Percentiles rank a stretch among this genome's conserved stretches.
phyloP scores from a whole-genome alignment of 2,888 invertebrate genomes.

The Machimus rusticus region DNA sequence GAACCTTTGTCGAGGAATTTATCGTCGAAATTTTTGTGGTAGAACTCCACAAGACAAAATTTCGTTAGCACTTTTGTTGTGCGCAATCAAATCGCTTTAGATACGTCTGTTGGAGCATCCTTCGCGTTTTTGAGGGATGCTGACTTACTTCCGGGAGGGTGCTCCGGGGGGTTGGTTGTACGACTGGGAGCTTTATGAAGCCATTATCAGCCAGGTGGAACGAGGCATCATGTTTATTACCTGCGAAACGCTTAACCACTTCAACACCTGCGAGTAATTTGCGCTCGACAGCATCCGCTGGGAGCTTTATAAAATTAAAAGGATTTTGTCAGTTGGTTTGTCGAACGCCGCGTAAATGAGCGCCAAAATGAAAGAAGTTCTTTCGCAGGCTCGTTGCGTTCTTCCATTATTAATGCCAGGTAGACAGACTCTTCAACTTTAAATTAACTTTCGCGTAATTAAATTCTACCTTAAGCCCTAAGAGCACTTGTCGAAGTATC shows the following conservation, averaged over 20 bases:
- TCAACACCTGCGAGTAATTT: slow-evolving; percentile 20
- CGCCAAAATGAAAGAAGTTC: not conserved
- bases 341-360: not conserved
- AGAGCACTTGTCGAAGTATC: not conserved
- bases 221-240: slow-evolving; percentile 4
- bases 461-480: not conserved
- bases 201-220: not conserved
- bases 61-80: not conserved
- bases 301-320: slow-evolving; percentile 3
- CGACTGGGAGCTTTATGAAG: not conserved
- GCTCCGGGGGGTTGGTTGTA: not conserved
- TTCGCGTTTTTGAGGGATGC: not conserved
- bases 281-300: not conserved
- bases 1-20: not conserved
- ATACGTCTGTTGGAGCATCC: not conserved
- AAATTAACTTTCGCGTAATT: not conserved
- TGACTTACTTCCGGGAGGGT: not conserved
- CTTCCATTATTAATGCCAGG: not conserved
- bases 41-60: not conserved
- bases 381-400: not conserved
- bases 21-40: not conserved
- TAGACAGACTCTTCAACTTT: not conserved
- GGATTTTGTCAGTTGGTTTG: not conserved
- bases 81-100: not conserved
- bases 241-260: slow-evolving; percentile 3